Evolutionary conservation across 2,888 invertebrate species (phyloP), one percentile per base, ranked within the genome.

Genomic region (Pantelozetes paolii): DNA sequence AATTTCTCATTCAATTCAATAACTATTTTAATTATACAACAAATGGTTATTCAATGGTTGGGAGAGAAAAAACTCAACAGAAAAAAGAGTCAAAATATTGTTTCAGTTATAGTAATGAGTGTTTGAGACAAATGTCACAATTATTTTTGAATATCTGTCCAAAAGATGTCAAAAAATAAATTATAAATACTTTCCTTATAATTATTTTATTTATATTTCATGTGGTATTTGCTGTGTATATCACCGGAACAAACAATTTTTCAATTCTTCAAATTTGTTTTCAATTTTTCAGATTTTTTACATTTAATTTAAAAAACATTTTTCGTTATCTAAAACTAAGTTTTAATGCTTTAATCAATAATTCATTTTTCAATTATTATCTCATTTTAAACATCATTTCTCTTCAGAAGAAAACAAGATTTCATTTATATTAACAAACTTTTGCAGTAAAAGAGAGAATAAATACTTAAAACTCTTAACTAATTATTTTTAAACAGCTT

Each of bases 191-290:
- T 18, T 11, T 45, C 18, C 3, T 45, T 45, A 45, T 45, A 45
- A 13, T 45, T 15, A 18, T 45, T 18, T 45, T 45, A 18, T 18
- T 45, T 45, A 2, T 18, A 45, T 45, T 11, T 45, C 18, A 15
- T 57, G 28, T 15, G 26, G 57, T 57, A 57, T 57, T 57, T 57
- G 26, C 57, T 57, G 57, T 57, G 36, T 45, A 45, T 57, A 57
- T 57, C 57, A 57, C 57, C 57, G 57, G 57, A 57, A 57, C 57
- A 23, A 57, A 57, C 15, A 57, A 5, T 28, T 57, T 5, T 57
- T 8, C 9, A 2, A 3, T 57, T 57, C 3, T 9, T 57, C 18
- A 45, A 9, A 45, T 15, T 45, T 45, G 8, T 18, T 45, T 15
- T 18, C 45, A 11, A 45, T 11, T 45, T 45, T 45, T 45, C 11